Evolutionary conservation across 2,113 vertebrate genomes (phyloP).

Genomic region (Saguinus imperator): DNA sequence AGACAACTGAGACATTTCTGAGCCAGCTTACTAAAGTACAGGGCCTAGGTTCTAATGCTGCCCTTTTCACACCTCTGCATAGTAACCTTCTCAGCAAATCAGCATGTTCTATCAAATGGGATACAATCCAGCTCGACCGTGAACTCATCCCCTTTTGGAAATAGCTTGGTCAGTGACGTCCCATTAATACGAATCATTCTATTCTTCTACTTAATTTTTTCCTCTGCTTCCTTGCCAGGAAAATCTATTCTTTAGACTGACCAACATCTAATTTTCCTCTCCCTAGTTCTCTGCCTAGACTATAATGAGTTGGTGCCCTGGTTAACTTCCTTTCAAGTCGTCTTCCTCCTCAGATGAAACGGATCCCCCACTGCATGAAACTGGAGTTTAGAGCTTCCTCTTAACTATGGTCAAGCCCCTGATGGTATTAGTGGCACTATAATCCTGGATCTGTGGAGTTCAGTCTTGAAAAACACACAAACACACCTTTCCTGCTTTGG

Average conservation of each 20-base stretch:
- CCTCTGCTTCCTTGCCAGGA: conserved; percentile 28
- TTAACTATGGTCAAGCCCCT: not conserved
- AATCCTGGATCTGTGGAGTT: not conserved
- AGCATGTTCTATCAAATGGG: not conserved
- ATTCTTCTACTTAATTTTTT: conserved; percentile 28
- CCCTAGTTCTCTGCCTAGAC: not conserved
- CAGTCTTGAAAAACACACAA: conserved; percentile 18
- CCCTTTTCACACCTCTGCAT: not conserved
- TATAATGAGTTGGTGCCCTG: conserved; percentile 35
- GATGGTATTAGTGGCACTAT: not conserved
- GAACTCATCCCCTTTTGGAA: not conserved
- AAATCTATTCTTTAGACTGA: conserved; percentile 33
- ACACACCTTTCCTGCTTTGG: not conserved
- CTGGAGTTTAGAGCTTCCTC: not conserved
- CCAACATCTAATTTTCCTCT: conserved; percentile 52
- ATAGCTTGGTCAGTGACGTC: not conserved
- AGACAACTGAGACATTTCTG: not conserved
- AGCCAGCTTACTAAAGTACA: not conserved
- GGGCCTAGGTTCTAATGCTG: not conserved
- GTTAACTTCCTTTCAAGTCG: conserved; percentile 54
- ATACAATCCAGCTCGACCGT: not conserved
- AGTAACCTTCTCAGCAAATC: not conserved
- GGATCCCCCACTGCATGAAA: not conserved
- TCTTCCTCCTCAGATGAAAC: conserved; percentile 46
- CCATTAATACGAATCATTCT: not conserved